Evolutionary conservation across 2,888 invertebrate genomes (phyloP).

Genomic region (Aleiodes leptofemur): DNA sequence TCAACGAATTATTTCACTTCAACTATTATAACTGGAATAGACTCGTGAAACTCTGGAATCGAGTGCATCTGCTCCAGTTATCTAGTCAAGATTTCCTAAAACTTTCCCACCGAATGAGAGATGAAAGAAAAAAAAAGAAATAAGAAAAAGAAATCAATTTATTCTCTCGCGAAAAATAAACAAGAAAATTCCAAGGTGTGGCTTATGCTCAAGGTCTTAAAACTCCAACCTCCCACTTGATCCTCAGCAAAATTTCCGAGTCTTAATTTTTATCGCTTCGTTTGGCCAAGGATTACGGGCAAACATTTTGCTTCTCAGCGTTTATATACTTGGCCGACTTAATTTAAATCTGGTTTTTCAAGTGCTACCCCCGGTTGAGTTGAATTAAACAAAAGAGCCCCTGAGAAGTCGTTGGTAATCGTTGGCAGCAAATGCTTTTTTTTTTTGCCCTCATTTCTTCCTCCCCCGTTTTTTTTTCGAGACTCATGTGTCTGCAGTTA

Average conservation of each 20-base stretch:
- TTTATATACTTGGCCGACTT: constrained; percentile 12
- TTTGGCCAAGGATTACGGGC: constrained; percentile 31
- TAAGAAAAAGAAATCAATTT: background rate
- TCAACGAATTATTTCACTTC: too few species aligned
- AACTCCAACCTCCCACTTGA: background rate
- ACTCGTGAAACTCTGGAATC: background rate
- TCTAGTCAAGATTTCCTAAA: too few species aligned
- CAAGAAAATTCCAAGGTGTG: constrained; percentile 12
- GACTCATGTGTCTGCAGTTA: constrained; percentile 16
- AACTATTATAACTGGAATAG: background rate
- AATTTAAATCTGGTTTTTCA: constrained; percentile 25
- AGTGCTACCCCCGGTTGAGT: constrained; percentile 2
- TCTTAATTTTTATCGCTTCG: constrained; percentile 34
- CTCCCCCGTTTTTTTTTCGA: background rate
- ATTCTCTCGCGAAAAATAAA: constrained; percentile 14
- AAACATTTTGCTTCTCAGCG: constrained; percentile 2
- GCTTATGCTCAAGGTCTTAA: constrained; percentile 15
- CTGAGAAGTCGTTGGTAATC: background rate
- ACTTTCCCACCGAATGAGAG: too few species aligned
- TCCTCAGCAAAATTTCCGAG: constrained; percentile 18
- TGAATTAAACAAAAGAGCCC: background rate
- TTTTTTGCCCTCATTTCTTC: background rate
- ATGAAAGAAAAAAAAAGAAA: too few species aligned
- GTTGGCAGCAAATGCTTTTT: constrained; percentile 23
- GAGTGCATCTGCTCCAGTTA: background rate